phyloP scores from a whole-genome alignment of 2,888 invertebrate species.

The Athetis lepigone region DNA sequence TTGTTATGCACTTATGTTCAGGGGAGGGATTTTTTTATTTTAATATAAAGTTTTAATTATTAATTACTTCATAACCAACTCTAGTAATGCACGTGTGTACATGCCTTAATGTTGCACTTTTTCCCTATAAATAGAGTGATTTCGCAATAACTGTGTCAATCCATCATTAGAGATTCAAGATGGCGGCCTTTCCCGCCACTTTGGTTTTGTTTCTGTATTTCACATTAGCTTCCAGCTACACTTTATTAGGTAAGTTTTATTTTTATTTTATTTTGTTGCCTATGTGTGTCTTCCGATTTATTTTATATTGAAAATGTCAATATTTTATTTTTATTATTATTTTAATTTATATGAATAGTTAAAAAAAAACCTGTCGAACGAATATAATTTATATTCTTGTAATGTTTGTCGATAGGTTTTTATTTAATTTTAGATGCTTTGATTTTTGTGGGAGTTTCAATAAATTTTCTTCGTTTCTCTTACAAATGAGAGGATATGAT shows the following conservation, averaged over 20 bases:
- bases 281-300: too few relatives aligned
- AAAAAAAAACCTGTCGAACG: too few relatives aligned
- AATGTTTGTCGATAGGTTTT: too few relatives aligned
- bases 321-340: background rate
- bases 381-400: too few relatives aligned
- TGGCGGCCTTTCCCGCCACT: constrained; percentile 51
- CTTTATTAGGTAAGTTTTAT: constrained; percentile 45
- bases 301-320: too few relatives aligned
- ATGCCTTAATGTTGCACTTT: background rate
- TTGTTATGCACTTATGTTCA: too few relatives aligned
- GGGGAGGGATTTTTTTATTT: too few relatives aligned
- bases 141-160: constrained; percentile 31
- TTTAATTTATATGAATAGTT: too few relatives aligned
- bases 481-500: too few relatives aligned
- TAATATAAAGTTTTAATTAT: background rate
- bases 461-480: too few relatives aligned
- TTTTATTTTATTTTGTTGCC: background rate
- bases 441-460: too few relatives aligned
- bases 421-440: too few relatives aligned
- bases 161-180: constrained; percentile 32
- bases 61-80: background rate
- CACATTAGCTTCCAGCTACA: constrained; percentile 38
- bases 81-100: constrained; percentile 26
- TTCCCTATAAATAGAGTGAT: constrained; percentile 37
- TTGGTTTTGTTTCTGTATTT: constrained; percentile 38